Evolutionary conservation across 2,888 invertebrate genomes (phyloP).

Genomic region (Liposcelis brunnea): DNA sequence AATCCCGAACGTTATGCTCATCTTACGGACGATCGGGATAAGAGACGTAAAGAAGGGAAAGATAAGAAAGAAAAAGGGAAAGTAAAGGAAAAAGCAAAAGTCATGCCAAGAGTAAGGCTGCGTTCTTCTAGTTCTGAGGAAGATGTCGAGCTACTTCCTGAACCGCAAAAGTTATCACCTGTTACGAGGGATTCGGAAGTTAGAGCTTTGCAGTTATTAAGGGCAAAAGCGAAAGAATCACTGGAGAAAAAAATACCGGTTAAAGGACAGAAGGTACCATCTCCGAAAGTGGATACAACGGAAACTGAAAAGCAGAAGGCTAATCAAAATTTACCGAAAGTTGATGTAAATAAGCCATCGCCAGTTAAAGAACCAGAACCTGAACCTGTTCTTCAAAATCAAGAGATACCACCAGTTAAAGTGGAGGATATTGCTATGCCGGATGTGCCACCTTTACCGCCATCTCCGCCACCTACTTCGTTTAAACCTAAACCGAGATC

Average conservation of each 20-base stretch:
- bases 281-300: constrained; percentile 5
- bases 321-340: neutral
- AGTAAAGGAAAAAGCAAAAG: constrained; percentile 19
- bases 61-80: too few species aligned
- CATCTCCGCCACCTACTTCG: neutral
- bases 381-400: neutral
- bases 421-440: neutral
- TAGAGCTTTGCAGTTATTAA: neutral
- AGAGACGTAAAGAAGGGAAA: constrained; percentile 9
- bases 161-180: constrained; percentile 33
- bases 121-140: constrained; percentile 12
- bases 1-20: constrained; percentile 52
- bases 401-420: neutral
- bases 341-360: neutral
- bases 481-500: neutral
- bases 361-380: neutral
- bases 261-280: constrained; percentile 21
- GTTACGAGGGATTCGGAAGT: too few species aligned
- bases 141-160: constrained; percentile 25
- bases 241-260: constrained; percentile 38
- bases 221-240: constrained; percentile 50
- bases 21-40: constrained; percentile 34
- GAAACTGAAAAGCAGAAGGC: constrained; percentile 9
- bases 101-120: constrained; percentile 24
- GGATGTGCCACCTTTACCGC: neutral